Conservation (phyloP, 1,140 invertebrate species). For the Drosophila busckii region DNA sequence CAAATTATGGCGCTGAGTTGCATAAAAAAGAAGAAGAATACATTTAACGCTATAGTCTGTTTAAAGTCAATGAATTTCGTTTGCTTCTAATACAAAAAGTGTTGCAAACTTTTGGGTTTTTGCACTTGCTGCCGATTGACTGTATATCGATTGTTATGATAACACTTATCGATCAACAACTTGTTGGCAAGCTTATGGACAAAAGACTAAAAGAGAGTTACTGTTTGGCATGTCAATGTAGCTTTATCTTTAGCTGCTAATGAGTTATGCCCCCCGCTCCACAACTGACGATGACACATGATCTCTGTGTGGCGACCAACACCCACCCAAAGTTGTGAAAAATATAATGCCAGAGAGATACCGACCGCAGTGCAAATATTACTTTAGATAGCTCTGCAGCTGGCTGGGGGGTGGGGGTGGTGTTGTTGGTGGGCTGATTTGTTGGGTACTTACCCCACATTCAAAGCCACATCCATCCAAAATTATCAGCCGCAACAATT, state of each 20-base stretch:
- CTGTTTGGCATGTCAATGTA: too few relatives aligned
- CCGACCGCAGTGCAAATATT: constrained; percentile 36
- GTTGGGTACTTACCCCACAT: constrained; percentile 48
- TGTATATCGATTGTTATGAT: too few relatives aligned
- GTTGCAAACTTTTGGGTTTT: constrained; percentile 38
- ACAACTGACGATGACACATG: constrained; percentile 35
- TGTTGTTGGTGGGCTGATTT: too few relatives aligned
- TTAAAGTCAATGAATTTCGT: constrained; percentile 9
- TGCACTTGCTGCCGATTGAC: too few relatives aligned
- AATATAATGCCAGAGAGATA: constrained; percentile 26
- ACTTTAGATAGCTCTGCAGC: too few relatives aligned
- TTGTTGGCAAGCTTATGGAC: too few relatives aligned
- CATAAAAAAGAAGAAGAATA: constrained; percentile 5
- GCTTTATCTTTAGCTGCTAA: constrained; percentile 36
- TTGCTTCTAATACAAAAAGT: constrained; percentile 23
- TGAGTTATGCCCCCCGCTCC: constrained; percentile 32
- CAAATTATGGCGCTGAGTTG: constrained; percentile 7
- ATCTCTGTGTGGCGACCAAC: constrained; percentile 54
- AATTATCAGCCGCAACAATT: too few relatives aligned
- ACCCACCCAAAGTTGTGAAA: constrained; percentile 63
- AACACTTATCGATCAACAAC: too few relatives aligned
- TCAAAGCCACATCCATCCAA: constrained; percentile 23
- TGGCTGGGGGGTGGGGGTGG: too few relatives aligned
- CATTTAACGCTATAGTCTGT: constrained; percentile 5
- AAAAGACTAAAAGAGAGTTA: too few relatives aligned